phyloP scores from a whole-genome alignment of 92 coral and sea anemone species.

The Porites divaricata region DNA sequence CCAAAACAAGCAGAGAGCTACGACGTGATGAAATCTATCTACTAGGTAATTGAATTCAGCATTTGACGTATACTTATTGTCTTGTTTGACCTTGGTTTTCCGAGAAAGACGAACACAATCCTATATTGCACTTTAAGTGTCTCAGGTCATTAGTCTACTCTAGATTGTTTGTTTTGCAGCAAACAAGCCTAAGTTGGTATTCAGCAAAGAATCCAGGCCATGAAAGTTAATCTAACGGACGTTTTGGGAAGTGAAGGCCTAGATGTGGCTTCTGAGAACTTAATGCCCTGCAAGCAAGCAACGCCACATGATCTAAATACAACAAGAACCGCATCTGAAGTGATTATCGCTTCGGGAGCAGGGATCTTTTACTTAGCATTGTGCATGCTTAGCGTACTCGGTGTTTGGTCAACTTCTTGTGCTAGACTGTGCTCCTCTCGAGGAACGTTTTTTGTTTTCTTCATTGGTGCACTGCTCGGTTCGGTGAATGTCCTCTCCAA shows the following conservation, averaged over 20 bases:
- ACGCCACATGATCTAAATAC: neutral
- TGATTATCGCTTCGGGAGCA: conserved; percentile 15
- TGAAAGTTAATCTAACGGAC: neutral
- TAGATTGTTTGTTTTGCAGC: no score
- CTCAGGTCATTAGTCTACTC: no score
- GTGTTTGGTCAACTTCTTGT: conserved; percentile 11
- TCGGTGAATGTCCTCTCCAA: conserved; percentile 49
- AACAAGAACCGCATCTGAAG: conserved; percentile 10
- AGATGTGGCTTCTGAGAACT: neutral
- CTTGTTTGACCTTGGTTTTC: no score
- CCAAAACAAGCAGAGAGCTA: no score
- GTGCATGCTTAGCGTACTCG: conserved; percentile 1
- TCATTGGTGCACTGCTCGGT: conserved; percentile 37
- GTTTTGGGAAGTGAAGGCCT: neutral
- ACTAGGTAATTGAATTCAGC: no score
- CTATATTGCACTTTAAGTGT: neutral
- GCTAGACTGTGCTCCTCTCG: conserved; percentile 28
- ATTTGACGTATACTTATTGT: no score
- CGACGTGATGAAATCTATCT: no score
- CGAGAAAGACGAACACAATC: no score
- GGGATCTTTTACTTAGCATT: conserved; percentile 16
- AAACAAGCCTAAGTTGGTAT: no score
- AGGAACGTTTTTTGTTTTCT: conserved; percentile 29
- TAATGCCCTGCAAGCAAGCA: neutral
- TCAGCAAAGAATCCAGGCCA: no score